Evolutionary conservation across 1,140 invertebrate genomes (phyloP), one percentile per base, ranked within the genome.

Genomic region (Philopotamus ludificatus): DNA sequence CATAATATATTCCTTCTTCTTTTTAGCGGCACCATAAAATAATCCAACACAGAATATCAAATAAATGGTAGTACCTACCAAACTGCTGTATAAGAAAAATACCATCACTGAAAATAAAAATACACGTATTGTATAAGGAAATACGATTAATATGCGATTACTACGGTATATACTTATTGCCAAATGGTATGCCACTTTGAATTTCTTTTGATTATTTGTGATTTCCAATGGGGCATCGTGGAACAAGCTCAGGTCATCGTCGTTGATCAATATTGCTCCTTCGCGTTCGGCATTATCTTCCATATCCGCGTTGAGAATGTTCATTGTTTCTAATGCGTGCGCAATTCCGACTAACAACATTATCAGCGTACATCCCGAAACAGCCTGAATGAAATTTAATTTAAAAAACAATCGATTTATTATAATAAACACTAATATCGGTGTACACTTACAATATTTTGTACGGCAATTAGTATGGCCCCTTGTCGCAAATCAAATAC

Each of bases 141-240:
- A n/a, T 47, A 60, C 16, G 7, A 45, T 20, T 26, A 15, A 45
- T 7, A n/a, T 4, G 3, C 39, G 7, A 57, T 57, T 57, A 2
- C 15, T 34, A 34, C 28, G 8, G 15, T 8, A 28, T 51, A 39
- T 51, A 70, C 68, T 70, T 53, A 70, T 70, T 7, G 68, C 68
- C 25, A 70, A 23, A 28, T 70, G 62, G 28, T 70, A 65, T 1
- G 68, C 68, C n/a, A 67, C 62, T 50, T 59, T 64, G 20, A 70
- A 70, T 49, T 70, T 70, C 22, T 70, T 66, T 34, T 70, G 69
- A 34, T 70, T 70, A 23, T 68, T 70, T 0, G 68, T 70, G n/a
- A 66, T 57, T 41, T 70, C 65, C 3, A 62, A 47, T 15, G 64
- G 68, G 39, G 42, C 44, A 12, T 70, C 62, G 8, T 45, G 64